Evolutionary conservation across 2,113 vertebrate genomes (phyloP), one percentile per base, ranked within the genome.

Genomic region (Cephalopholis sonnerati): DNA sequence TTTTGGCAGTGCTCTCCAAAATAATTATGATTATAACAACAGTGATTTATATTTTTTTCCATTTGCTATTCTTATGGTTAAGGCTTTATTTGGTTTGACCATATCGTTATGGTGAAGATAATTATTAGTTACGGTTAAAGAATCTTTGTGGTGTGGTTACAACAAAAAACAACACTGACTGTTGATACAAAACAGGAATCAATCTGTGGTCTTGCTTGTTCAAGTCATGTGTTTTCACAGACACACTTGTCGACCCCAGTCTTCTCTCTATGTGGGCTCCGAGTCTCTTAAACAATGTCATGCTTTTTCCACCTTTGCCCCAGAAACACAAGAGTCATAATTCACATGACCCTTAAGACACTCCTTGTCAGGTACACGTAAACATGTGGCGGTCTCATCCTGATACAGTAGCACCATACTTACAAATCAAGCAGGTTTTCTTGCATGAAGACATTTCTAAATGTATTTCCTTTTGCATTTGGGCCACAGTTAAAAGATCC

Each of bases 221-320:
- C 22, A 59, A 78, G 25, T 59, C 57, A 10, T 15, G 51, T 27
- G 54, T 7, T 24, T 29, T 46, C 29, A 1, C 68, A 57, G 53
- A 39, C 3, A 0, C 2, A 7, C 4, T 10, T 10, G 10, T 15
- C 11, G 2, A 15, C 44, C 17, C 3, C 0, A 3, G 22, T 11
- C 22, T 67, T 11, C 25, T 67, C 25, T 4, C 8, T 18, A 13
- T 36, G 13, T 13, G 46, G 25, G n/a, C 50, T 59, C 25, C 50
- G 25, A n/a, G n/a, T 16, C n/a, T 54, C 32, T 29, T 2, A 8
- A 61, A 51, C 53, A 20, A 46, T 29, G 16, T 50, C 54, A 68
- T 24, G 25, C 51, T 68, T 7, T 41, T 59, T 59, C 27, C 54
- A 77, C 41, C 64, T 36, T 68, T 67, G 64, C 75, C 44, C 51